Conservation (phyloP, 2,113 vertebrate genomes). For the Cisticola juncidis region DNA sequence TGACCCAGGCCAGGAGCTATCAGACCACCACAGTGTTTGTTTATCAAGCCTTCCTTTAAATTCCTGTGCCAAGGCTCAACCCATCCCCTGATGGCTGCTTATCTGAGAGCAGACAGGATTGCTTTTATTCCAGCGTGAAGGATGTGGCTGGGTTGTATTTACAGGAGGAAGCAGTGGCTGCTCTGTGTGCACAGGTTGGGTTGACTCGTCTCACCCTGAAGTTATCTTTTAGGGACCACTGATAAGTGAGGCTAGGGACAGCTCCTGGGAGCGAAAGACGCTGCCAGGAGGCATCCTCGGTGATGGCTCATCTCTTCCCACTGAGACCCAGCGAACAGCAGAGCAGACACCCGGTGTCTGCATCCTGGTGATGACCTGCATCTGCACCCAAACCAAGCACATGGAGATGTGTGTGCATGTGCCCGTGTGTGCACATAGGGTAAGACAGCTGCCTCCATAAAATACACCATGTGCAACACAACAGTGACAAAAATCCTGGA, state of each 20-base stretch:
- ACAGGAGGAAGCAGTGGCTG: background rate
- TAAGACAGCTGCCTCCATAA: background rate
- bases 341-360: background rate
- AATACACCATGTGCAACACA: background rate
- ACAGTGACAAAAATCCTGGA: conserved; percentile 7
- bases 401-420: rapidly evolving
- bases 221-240: background rate
- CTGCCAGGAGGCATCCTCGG: background rate
- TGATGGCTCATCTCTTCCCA: background rate
- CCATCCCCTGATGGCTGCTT: background rate
- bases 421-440: background rate
- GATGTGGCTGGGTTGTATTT: background rate
- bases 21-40: background rate
- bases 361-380: background rate
- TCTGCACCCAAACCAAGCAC: background rate
- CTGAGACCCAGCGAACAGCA: background rate
- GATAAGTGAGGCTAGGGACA: background rate
- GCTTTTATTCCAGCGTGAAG: background rate
- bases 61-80: background rate
- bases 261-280: background rate
- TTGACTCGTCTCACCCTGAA: background rate
- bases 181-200: background rate
- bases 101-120: background rate
- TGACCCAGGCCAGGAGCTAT: background rate
- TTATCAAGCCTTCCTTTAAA: background rate